These are phyloP conservation scores for Doris montereyensis DNA, from an alignment of 2,888 invertebrate genomes.

Conservation along the genomic window DNA sequence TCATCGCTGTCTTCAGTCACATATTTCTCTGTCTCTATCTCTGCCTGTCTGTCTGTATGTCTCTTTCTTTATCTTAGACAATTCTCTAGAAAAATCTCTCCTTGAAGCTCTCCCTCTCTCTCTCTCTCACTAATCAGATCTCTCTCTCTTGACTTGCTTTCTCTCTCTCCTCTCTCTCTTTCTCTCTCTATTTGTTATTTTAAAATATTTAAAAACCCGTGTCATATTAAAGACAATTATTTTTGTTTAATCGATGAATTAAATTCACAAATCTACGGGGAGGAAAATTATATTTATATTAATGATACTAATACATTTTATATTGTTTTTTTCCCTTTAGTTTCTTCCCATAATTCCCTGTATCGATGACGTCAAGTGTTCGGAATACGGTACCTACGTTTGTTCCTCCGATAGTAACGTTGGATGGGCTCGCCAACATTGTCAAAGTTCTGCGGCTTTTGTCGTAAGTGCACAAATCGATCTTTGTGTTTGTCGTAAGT, in stretches of 20 bases:
- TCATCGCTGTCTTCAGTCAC: too few relatives aligned
- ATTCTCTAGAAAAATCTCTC: not conserved
- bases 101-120: not conserved
- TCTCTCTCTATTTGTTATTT: too few relatives aligned
- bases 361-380: slow-evolving; percentile 51
- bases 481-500: too few relatives aligned
- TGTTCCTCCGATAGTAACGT: slow-evolving; percentile 48
- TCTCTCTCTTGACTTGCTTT: not conserved
- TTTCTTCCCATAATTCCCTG: slow-evolving; percentile 38
- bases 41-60: too few relatives aligned
- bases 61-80: not conserved
- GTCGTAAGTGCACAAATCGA: slow-evolving; percentile 41
- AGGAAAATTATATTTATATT: too few relatives aligned
- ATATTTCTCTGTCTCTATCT: too few relatives aligned
- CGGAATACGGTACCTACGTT: slow-evolving; percentile 44
- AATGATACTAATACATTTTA: too few relatives aligned
- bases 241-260: too few relatives aligned
- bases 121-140: not conserved
- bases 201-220: too few relatives aligned
- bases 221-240: too few relatives aligned
- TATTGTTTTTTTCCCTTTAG: not conserved
- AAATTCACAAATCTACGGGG: too few relatives aligned
- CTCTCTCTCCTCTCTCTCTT: too few relatives aligned
- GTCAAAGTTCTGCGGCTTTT: slow-evolving; percentile 53
- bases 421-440: slow-evolving; percentile 55